These are phyloP conservation scores for Phalera bucephala DNA, from an alignment of 2,888 invertebrate species.

Conservation along the genomic window DNA sequence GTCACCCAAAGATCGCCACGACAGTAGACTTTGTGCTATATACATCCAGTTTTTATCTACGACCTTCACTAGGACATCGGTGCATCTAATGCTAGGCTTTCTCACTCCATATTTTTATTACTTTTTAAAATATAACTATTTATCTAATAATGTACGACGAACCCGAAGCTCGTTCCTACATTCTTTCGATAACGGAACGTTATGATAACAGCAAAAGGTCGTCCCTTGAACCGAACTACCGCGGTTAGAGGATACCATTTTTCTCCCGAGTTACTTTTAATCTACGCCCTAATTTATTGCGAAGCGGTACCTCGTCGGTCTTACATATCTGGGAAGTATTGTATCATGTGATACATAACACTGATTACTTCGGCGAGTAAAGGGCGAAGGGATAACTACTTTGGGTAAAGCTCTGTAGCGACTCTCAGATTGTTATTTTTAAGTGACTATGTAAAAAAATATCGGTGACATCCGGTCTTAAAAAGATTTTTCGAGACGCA, in stretches of 20 bases:
- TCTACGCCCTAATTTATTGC: constrained; percentile 56
- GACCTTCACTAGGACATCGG: too few species aligned
- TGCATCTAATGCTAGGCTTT: too few species aligned
- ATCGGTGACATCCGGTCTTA: too few species aligned
- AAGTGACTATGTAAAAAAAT: too few species aligned
- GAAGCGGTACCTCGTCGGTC: constrained; percentile 10
- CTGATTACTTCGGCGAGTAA: constrained; percentile 11
- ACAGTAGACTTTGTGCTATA: too few species aligned
- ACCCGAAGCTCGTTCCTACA: constrained; percentile 33
- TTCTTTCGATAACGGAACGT: constrained; percentile 68
- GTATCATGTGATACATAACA: constrained; percentile 8
- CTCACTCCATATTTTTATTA: too few species aligned
- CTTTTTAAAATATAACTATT: too few species aligned
- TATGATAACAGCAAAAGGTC: constrained; percentile 59
- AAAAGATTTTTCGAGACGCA: too few species aligned
- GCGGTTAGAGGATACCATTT: constrained; percentile 47
- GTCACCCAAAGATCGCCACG: too few species aligned
- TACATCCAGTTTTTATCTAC: too few species aligned
- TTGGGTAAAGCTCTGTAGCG: background rate
- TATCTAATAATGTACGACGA: too few species aligned
- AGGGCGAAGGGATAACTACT: constrained; percentile 4
- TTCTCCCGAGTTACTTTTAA: constrained; percentile 53
- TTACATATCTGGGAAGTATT: constrained; percentile 9
- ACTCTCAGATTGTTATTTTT: too few species aligned
- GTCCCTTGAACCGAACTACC: constrained; percentile 55